phyloP scores from a whole-genome alignment of 2,888 invertebrate genomes.

The Hecatera dysodea region DNA sequence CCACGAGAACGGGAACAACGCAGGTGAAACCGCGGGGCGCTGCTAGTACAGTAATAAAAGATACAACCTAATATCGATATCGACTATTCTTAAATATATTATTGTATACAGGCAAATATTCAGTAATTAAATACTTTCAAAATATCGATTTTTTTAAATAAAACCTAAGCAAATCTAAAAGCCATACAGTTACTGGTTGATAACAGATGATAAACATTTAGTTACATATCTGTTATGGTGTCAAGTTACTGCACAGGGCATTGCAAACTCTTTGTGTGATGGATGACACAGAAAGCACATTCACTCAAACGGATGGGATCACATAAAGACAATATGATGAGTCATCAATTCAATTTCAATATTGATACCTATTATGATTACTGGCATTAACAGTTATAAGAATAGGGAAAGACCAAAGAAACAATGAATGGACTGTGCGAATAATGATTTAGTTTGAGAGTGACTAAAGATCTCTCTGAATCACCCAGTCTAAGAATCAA shows the following conservation, averaged over 20 bases:
- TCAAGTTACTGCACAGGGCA: slow-evolving; percentile 1
- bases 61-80: too few relatives aligned
- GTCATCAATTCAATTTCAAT: neutral
- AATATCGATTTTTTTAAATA: neutral
- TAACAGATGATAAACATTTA: neutral
- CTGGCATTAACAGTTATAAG: neutral
- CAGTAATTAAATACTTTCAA: too few relatives aligned
- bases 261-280: neutral
- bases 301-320: too few relatives aligned
- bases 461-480: too few relatives aligned
- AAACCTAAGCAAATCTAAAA: neutral
- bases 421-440: neutral
- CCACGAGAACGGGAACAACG: too few relatives aligned
- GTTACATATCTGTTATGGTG: neutral
- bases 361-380: neutral
- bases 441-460: neutral
- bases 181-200: neutral
- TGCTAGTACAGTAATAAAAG: too few relatives aligned
- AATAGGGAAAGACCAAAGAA: neutral
- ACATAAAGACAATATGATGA: neutral
- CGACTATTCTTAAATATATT: too few relatives aligned
- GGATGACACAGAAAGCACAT: neutral
- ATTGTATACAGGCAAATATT: too few relatives aligned
- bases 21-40: too few relatives aligned
- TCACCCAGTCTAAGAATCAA: too few relatives aligned